phyloP scores from a whole-genome alignment of 1,140 invertebrate species.

The Cheumatopsyche charites region DNA sequence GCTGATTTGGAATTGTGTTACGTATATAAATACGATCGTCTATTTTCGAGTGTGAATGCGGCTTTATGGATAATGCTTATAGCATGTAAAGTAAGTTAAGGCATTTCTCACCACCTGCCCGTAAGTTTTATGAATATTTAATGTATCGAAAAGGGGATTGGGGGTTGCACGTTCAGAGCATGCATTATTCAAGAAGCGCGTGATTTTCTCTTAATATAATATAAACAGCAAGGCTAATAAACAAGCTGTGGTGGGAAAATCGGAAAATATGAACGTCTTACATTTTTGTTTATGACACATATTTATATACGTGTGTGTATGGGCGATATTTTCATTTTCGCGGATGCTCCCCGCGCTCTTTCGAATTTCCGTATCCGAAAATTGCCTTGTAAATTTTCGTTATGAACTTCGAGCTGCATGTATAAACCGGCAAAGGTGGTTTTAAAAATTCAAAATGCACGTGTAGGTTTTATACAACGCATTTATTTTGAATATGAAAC shows the following conservation, averaged over 20 bases:
- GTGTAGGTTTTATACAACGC: no score
- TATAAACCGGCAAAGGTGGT: no score
- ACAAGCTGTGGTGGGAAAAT: not conserved
- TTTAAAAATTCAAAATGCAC: no score
- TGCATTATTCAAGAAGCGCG: not conserved
- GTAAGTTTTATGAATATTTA: conserved; percentile 15
- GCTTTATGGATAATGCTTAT: no score
- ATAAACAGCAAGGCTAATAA: conserved; percentile 3
- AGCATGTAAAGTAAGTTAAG: no score
- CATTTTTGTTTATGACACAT: no score
- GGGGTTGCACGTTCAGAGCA: not conserved
- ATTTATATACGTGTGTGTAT: no score
- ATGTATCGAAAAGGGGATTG: not conserved
- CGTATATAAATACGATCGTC: no score
- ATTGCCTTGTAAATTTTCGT: not conserved
- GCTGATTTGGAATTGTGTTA: no score
- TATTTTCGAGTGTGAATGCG: no score
- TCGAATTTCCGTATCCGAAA: not conserved
- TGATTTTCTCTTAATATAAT: conserved; percentile 19
- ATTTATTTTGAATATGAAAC: no score
- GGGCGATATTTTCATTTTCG: conserved; percentile 7
- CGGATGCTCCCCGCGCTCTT: not conserved
- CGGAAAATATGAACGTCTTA: conserved; percentile 14
- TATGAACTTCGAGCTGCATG: no score
- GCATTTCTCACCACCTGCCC: not conserved